Evolutionary conservation across 2,113 vertebrate genomes (phyloP).

Genomic region (Lasiurus cinereus): DNA sequence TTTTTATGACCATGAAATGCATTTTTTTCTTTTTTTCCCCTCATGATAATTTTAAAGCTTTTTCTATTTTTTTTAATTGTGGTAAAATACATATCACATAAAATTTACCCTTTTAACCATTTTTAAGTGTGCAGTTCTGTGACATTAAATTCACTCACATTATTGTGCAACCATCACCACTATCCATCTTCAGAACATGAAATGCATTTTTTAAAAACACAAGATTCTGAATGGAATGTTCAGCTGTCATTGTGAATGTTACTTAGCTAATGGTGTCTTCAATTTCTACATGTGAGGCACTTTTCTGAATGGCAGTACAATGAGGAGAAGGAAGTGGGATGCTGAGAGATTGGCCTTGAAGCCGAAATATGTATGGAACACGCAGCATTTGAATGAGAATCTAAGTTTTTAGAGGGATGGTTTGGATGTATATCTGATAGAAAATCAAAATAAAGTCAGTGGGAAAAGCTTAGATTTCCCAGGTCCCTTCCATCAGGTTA

Average conservation of each 20-base stretch:
- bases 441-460: background rate
- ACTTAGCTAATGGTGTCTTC: background rate
- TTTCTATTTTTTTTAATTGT: too few species aligned
- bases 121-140: too few species aligned
- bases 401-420: background rate
- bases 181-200: too few species aligned
- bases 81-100: too few species aligned
- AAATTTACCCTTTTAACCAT: too few species aligned
- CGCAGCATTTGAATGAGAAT: background rate
- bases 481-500: background rate
- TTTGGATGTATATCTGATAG: background rate
- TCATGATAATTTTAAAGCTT: too few species aligned
- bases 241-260: background rate
- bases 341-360: background rate
- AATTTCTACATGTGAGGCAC: background rate
- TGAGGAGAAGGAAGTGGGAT: background rate
- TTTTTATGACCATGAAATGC: conserved; percentile 38
- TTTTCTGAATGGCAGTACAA: background rate
- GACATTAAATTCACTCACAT: too few species aligned
- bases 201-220: conserved; percentile 33
- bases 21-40: too few species aligned
- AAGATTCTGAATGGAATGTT: background rate
- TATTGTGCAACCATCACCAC: too few species aligned
- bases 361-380: background rate
- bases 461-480: background rate